Percentiles rank a stretch among this genome's conserved stretches.
Evolutionary conservation across 2,888 invertebrate genomes (phyloP).

Genomic region (Agonopterix alstromeriana): DNA sequence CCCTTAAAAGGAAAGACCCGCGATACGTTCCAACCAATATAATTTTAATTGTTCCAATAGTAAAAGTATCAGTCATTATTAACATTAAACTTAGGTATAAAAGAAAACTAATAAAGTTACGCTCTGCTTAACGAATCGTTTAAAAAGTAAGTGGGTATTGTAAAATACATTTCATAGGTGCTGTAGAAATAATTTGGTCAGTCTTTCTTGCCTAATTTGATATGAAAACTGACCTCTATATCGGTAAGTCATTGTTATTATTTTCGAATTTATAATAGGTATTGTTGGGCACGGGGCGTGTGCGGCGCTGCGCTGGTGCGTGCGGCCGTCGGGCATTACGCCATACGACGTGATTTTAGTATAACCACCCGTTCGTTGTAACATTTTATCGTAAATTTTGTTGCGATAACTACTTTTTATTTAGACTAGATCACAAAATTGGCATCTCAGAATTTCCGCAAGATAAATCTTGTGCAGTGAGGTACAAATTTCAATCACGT

Average conservation of each 20-base stretch:
- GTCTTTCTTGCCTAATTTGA: conserved; percentile 23
- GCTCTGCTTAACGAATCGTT: conserved; percentile 18
- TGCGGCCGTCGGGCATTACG: conserved; percentile 22
- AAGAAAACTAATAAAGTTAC: conserved; percentile 3
- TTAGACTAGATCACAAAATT: conserved; percentile 17
- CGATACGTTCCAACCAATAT: no score
- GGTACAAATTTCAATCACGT: conserved; percentile 35
- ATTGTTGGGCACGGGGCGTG: background rate
- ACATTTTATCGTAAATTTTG: conserved; percentile 17
- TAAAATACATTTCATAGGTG: conserved; percentile 9
- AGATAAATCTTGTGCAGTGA: conserved; percentile 25
- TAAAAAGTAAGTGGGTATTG: conserved; percentile 6
- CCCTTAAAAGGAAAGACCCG: no score
- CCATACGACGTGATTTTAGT: conserved; percentile 36
- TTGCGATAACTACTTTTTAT: conserved; percentile 15
- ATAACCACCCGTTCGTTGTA: conserved; percentile 22
- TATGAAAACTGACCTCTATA: conserved; percentile 23
- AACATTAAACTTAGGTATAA: no score
- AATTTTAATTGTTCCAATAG: no score
- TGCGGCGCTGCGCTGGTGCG: conserved; percentile 13
- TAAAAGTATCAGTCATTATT: no score
- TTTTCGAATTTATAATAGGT: conserved; percentile 5
- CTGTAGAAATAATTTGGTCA: conserved; percentile 7
- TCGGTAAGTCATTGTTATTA: conserved; percentile 1
- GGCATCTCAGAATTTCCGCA: conserved; percentile 25